Evolutionary conservation across 2,888 invertebrate species (phyloP).

Genomic region (Sepiola atlantica): DNA sequence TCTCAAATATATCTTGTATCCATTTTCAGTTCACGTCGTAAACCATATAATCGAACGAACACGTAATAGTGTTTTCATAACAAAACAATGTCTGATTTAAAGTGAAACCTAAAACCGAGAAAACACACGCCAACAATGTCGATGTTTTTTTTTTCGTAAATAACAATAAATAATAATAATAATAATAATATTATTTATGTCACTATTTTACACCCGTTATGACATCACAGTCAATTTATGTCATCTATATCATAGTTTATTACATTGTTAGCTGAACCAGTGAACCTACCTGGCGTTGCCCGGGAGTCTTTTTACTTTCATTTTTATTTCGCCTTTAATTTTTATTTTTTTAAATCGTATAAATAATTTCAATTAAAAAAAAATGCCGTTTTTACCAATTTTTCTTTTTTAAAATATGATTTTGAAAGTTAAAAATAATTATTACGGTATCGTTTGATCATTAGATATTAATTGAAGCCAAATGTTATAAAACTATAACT

Average conservation of each 20-base stretch:
- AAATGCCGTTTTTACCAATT: no score
- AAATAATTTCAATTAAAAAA: no score
- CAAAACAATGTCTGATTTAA: neutral
- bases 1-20: neutral
- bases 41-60: neutral
- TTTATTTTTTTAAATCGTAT: no score
- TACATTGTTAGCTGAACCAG: no score
- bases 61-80: slow-evolving; percentile 32
- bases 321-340: no score
- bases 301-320: no score
- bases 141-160: neutral
- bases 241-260: neutral
- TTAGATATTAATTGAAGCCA: no score
- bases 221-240: neutral
- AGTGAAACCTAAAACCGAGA: neutral
- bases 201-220: neutral
- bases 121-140: neutral
- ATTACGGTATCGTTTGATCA: no score
- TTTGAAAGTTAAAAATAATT: no score
- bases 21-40: neutral
- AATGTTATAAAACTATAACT: no score
- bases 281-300: no score
- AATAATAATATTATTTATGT: slow-evolving; percentile 7
- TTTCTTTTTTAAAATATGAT: no score
- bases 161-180: neutral